Evolutionary conservation across 2,113 vertebrate genomes (phyloP).

Genomic region (Ciconia boyciana): DNA sequence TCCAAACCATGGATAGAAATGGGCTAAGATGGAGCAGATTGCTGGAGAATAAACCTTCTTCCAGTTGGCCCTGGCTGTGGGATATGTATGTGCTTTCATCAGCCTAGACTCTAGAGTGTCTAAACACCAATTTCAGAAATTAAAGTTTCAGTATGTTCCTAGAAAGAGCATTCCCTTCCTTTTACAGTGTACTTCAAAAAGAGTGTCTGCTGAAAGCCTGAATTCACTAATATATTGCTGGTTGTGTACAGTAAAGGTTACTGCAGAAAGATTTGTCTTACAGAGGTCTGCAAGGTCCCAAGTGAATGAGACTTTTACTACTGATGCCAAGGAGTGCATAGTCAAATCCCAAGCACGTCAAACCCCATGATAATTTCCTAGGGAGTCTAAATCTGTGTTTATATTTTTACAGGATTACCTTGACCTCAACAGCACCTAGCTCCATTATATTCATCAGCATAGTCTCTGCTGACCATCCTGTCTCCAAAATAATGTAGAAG

Average conservation of each 20-base stretch:
- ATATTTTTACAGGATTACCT: background rate
- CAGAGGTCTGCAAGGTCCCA: background rate
- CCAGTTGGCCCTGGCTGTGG: background rate
- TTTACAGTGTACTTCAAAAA: background rate
- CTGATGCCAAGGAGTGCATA: background rate
- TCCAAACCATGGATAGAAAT: background rate
- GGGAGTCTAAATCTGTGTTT: background rate
- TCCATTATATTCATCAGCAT: background rate
- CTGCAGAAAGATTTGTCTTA: background rate
- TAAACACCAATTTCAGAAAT: background rate
- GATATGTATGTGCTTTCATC: background rate
- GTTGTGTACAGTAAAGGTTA: background rate
- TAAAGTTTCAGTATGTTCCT: background rate
- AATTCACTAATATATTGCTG: background rate
- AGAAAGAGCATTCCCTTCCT: background rate
- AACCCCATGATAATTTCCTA: background rate
- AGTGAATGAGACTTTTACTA: background rate
- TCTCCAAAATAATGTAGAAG: background rate
- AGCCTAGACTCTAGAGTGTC: background rate
- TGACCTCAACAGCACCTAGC: background rate
- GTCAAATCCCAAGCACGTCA: background rate
- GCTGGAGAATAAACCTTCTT: background rate
- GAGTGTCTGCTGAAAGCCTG: background rate
- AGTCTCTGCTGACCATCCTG: background rate
- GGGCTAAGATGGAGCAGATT: background rate